phyloP scores from a whole-genome alignment of 2,888 invertebrate genomes.

The Tipula vernalis region DNA sequence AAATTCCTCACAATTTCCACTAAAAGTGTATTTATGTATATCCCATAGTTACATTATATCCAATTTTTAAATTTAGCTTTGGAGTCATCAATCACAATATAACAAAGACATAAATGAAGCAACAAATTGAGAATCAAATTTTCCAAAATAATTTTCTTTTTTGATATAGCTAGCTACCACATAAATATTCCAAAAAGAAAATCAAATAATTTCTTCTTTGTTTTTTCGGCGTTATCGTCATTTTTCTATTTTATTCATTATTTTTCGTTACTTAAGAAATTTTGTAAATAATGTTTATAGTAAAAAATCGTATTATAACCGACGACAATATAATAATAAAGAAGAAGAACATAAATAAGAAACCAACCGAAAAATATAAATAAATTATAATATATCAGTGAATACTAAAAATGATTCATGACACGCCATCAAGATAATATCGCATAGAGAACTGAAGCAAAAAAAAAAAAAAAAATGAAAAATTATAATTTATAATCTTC shows the following conservation, averaged over 20 bases:
- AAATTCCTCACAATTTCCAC: neutral
- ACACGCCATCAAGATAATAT: neutral
- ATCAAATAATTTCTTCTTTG: neutral
- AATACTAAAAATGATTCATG: neutral
- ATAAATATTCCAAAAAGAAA: neutral
- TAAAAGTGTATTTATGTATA: neutral
- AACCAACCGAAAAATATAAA: neutral
- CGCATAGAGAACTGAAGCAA: neutral
- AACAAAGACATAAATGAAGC: neutral
- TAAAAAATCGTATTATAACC: neutral
- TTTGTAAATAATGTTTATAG: neutral
- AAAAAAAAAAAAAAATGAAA: neutral
- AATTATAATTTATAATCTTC: neutral
- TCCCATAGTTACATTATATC: neutral
- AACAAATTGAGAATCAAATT: conserved; percentile 4
- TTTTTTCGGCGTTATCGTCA: neutral
- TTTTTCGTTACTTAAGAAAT: neutral
- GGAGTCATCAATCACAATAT: neutral
- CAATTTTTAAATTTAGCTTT: neutral
- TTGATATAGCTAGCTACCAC: neutral
- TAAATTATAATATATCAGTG: neutral
- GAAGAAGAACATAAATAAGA: neutral
- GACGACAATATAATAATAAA: neutral
- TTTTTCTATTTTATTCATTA: neutral
- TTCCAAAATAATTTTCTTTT: neutral